Evolutionary conservation across 1,140 invertebrate species (phyloP).

Genomic region (Drosophila navojoa): DNA sequence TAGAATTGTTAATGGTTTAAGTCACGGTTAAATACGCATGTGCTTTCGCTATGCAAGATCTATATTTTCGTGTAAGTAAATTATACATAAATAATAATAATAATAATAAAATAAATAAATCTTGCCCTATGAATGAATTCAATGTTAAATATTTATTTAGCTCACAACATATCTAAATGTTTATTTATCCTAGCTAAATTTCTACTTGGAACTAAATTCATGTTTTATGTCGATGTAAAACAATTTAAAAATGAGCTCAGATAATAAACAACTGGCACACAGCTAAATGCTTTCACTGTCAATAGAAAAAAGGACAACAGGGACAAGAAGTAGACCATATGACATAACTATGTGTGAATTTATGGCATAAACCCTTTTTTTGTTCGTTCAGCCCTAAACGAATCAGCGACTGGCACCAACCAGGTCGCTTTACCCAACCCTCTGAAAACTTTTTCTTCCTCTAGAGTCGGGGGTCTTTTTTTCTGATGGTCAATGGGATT

Average conservation of each 20-base stretch:
- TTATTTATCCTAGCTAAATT: no score
- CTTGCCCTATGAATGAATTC: no score
- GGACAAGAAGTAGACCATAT: constrained; percentile 50
- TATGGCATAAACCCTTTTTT: constrained; percentile 76
- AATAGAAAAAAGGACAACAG: constrained; percentile 20
- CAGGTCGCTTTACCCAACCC: constrained; percentile 14
- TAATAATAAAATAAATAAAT: no score
- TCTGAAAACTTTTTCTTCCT: constrained; percentile 1
- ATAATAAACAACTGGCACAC: constrained; percentile 45
- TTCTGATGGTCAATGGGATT: constrained; percentile 58
- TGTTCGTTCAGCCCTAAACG: constrained; percentile 48
- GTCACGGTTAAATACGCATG: no score
- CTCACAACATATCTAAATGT: no score
- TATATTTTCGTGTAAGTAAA: no score
- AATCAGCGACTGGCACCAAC: constrained; percentile 56
- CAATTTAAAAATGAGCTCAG: constrained; percentile 14
- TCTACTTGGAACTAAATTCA: neutral
- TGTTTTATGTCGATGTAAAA: constrained; percentile 4
- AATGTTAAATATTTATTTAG: no score
- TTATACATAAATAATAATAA: no score
- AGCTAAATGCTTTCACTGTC: constrained; percentile 36
- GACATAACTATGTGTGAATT: constrained; percentile 81
- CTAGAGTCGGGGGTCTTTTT: constrained; percentile 31
- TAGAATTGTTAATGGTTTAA: neutral
- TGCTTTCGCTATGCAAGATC: no score